A percentile compares a stretch with the other conserved stretches of the same genome.
Conservation (phyloP, 1,140 invertebrate species). For the Trypoxylus dichotomus region DNA sequence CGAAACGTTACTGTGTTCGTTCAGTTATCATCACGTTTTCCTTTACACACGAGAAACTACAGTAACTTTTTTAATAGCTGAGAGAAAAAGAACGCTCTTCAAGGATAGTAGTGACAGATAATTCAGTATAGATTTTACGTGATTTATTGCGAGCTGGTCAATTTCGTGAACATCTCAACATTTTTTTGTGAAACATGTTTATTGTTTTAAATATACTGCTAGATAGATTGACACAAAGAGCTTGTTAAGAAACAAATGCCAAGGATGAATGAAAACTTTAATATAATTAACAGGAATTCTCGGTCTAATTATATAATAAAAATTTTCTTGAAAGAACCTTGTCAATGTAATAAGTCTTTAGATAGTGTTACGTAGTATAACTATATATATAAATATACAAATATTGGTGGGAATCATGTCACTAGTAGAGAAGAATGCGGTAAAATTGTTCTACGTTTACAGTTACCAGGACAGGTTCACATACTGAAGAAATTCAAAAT, state of each 20-base stretch:
- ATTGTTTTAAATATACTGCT: not conserved
- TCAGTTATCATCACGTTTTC: slow-evolving; percentile 10
- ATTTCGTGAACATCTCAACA: not conserved
- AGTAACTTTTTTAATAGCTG: not conserved
- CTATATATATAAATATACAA: no score
- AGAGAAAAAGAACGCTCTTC: not conserved
- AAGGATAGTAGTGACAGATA: not conserved
- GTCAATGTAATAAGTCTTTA: no score
- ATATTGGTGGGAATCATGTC: no score
- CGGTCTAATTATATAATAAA: no score
- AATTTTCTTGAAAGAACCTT: no score
- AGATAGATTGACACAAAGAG: not conserved
- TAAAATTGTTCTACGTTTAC: no score
- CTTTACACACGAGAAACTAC: not conserved
- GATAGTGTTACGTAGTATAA: no score
- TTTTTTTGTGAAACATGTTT: not conserved
- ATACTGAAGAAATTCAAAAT: no score
- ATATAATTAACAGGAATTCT: not conserved
- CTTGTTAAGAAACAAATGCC: not conserved
- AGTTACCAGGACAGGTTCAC: no score
- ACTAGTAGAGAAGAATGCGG: no score
- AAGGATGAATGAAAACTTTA: not conserved
- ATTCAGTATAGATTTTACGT: not conserved
- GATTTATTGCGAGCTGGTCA: not conserved
- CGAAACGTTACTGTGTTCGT: not conserved